These are phyloP conservation scores for Pocillopora verrucosa DNA, from an alignment of 64 coral and sea anemone species.

Conservation along the genomic window DNA sequence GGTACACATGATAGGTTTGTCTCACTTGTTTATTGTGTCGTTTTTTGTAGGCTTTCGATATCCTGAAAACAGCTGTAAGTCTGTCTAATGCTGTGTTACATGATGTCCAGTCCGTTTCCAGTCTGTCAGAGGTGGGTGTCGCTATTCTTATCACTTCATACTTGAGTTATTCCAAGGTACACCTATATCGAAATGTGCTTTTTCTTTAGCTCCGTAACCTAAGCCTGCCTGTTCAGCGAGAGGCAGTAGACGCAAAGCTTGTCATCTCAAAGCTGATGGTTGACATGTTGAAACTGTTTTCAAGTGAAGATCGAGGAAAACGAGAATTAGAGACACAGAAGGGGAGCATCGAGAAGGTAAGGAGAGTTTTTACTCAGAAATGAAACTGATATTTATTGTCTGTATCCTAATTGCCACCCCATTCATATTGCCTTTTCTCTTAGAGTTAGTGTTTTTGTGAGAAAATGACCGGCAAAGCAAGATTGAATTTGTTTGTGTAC, in stretches of 20 bases:
- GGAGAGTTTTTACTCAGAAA: neutral
- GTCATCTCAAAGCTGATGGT: conserved; percentile 53
- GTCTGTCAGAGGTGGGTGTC: conserved; percentile 48
- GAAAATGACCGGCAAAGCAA: no score
- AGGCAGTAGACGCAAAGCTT: conserved; percentile 49
- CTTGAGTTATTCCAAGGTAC: no score
- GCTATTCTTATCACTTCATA: neutral
- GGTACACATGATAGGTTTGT: no score
- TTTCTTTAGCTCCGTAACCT: conserved; percentile 45
- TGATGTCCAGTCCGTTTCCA: conserved; percentile 34
- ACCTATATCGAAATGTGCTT: neutral
- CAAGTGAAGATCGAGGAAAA: conserved; percentile 46
- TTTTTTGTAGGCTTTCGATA: conserved; percentile 50
- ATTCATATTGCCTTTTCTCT: no score
- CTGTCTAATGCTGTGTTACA: conserved; percentile 52
- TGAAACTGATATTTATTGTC: no score
- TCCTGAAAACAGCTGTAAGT: conserved; percentile 46
- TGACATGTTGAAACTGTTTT: conserved; percentile 44
- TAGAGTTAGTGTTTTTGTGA: no score
- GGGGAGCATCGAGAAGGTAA: conserved; percentile 76
- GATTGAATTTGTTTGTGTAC: no score
- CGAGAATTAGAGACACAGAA: conserved; percentile 61
- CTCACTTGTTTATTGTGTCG: neutral
- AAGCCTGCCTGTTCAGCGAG: conserved; percentile 63
- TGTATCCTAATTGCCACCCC: no score